Conservation (phyloP, 2,113 vertebrate genomes). For the Strix aluco region DNA sequence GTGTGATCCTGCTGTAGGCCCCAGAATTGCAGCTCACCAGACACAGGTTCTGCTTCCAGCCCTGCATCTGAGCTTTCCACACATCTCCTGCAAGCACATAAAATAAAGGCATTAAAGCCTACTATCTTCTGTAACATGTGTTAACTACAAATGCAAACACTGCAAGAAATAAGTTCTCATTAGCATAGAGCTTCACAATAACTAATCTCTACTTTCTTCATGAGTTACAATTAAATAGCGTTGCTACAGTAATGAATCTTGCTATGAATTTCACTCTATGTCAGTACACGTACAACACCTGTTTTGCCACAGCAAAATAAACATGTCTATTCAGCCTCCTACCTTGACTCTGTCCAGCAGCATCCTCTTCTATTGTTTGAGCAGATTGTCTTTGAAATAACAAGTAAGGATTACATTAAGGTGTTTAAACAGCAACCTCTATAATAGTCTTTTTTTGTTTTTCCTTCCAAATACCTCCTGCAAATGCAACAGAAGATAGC, state of each 20-base stretch:
- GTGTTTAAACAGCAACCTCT: neutral
- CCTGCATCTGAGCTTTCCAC: neutral
- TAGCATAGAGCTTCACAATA: neutral
- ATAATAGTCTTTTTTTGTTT: neutral
- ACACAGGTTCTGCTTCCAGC: neutral
- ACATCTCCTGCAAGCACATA: no score
- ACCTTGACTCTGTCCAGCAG: neutral
- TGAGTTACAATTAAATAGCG: neutral
- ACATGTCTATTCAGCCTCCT: neutral
- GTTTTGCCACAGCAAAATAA: neutral
- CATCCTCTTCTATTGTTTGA: neutral
- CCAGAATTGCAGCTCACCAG: neutral
- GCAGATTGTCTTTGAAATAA: neutral
- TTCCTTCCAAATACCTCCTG: neutral
- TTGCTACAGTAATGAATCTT: neutral
- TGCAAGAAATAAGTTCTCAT: neutral
- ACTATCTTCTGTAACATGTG: neutral
- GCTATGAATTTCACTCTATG: neutral
- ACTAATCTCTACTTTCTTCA: neutral
- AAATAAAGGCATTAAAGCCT: neutral
- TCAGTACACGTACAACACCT: neutral
- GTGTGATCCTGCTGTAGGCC: neutral
- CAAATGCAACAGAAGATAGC: neutral
- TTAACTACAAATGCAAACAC: neutral
- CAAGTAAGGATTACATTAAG: neutral